Base-by-base conservation (phyloP, 2,888 invertebrate genomes). In the Plemyria rubiginata region DNA sequence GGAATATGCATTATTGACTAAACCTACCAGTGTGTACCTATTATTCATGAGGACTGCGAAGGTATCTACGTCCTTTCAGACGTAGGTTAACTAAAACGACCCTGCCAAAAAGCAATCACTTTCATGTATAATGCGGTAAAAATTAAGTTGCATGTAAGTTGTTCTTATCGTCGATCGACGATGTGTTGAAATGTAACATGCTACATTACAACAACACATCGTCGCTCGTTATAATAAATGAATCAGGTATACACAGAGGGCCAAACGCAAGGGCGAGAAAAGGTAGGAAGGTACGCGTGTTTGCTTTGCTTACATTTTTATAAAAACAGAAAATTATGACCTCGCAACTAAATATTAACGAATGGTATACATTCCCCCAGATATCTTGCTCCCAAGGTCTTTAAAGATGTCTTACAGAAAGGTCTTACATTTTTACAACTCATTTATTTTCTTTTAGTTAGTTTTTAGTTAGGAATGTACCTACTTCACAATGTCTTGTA, bases 71-170 rank as follows among this genome's bases (percentile, higher is more conserved):
- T 32, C 8, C 15, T 22, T 22, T 22, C 22, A 22, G 2, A 22
- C 22, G 22, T 22, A 13, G 3, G 45, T 16, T n/a, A 16, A 45
- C 9, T 6, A 16, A 48, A 48, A 55, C 22, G 57, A 57, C 57
- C 57, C 57, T 57, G 57, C 36, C 43, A 15, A 51, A 57, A 51
- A 49, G 46, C 53, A 53, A 45, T 59, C 59, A 53, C 52, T 59
- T 59, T 52, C 13, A 36, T 4, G 13, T 15, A 32, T n/a, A 43
- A 6, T 43, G 2, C 15, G 7, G n/a, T 41, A 43, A 43, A 32
- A 43, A 15, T 15, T 13, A 7, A 15, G 8, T 15, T 43, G 43
- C 15, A 43, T n/a, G 43, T 9, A 4, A 7, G 32, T 32, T 32
- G 32, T 32, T 32, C 22, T 22, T n/a, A n/a, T n/a, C n/a, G n/a